These are phyloP conservation scores for Aphis gossypii DNA, from an alignment of 1,140 invertebrate genomes.

Conservation along the genomic window DNA sequence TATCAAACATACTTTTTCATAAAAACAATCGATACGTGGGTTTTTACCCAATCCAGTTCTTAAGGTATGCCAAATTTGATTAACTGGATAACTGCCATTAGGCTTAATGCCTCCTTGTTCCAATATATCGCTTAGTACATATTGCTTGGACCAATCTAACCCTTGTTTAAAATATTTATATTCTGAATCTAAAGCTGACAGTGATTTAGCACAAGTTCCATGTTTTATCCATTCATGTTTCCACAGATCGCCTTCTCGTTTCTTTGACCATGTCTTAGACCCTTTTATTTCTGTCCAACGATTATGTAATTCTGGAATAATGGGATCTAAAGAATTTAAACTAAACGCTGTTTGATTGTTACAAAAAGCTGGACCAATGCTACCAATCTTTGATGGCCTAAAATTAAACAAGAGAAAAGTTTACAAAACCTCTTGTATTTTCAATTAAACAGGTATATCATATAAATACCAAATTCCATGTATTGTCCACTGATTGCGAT, in stretches of 20 bases:
- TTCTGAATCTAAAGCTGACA: slow-evolving; percentile 72
- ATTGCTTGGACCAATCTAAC: slow-evolving; percentile 66
- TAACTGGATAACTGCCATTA: slow-evolving; percentile 22
- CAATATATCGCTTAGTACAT: slow-evolving; percentile 22
- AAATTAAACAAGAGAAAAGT: slow-evolving; percentile 45
- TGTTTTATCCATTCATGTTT: slow-evolving; percentile 86
- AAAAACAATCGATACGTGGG: slow-evolving; percentile 43
- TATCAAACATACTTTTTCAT: slow-evolving; percentile 7
- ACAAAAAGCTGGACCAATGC: slow-evolving; percentile 74
- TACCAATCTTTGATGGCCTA: slow-evolving; percentile 74
- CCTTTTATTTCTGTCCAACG: slow-evolving; percentile 79
- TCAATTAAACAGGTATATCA: not conserved
- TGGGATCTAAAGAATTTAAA: slow-evolving; percentile 67
- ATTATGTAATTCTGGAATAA: slow-evolving; percentile 70
- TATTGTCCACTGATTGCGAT: slow-evolving; percentile 75
- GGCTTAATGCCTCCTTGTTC: slow-evolving; percentile 5
- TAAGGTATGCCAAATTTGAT: slow-evolving; percentile 46
- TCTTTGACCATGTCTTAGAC: slow-evolving; percentile 63
- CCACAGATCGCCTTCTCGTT: slow-evolving; percentile 71
- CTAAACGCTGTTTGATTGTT: slow-evolving; percentile 74
- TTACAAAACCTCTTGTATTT: not conserved
- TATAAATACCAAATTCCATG: slow-evolving; percentile 76
- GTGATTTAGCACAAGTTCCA: slow-evolving; percentile 76
- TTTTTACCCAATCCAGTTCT: slow-evolving; percentile 49
- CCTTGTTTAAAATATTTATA: slow-evolving; percentile 78